Evolutionary conservation across 2,797 vertebrate species (phyloP), one percentile per base, ranked within the genome.

Genomic region (Neoniphon sammara): DNA sequence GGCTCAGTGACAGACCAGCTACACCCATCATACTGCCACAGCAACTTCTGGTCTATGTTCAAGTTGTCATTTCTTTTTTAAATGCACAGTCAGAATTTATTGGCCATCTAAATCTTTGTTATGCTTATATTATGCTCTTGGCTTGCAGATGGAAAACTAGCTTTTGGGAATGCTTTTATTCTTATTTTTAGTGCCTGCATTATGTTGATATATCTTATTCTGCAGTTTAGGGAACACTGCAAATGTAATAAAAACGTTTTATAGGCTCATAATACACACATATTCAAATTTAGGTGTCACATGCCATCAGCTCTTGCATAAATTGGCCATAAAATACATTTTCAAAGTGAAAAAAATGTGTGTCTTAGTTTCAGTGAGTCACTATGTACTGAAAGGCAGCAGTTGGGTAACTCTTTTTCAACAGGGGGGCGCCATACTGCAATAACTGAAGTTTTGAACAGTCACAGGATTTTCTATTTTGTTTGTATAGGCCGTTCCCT

Each of bases 391-490:
- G 2, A 67, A 11, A 42, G 25, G 1, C 50, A 46, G n/a, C 25
- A 15, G 21, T 30, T 5, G 54, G 54, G 27, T 9, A 27, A 31
- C 27, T 18, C 17, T 30, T 17, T 57, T 66, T 85, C 89, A 89
- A 81, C 80, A 90, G 88, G 71, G 25, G 81, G 88, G 89, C 75
- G 31, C 67, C 81, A 80, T 80, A 88, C 79, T 83, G 88, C 89
- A 87, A n/a, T 39, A 6, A 44, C 77, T 57, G 34, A 57, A 54
- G 44, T 53, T 59, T 50, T 4, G 65, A 46, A 50, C n/a, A 30
- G 27, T 53, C 6, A 9, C 49, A 39, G 2, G 20, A 39, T 27
- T 61, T 25, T 11, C 69, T 23, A 42, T 18, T 39, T 6, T 57
- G 46, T 49, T 18, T 18, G 7, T n/a, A 18, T 9, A 49, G 46